Base-by-base conservation (phyloP, 2,888 invertebrate genomes). In the Nemurella pictetii region DNA sequence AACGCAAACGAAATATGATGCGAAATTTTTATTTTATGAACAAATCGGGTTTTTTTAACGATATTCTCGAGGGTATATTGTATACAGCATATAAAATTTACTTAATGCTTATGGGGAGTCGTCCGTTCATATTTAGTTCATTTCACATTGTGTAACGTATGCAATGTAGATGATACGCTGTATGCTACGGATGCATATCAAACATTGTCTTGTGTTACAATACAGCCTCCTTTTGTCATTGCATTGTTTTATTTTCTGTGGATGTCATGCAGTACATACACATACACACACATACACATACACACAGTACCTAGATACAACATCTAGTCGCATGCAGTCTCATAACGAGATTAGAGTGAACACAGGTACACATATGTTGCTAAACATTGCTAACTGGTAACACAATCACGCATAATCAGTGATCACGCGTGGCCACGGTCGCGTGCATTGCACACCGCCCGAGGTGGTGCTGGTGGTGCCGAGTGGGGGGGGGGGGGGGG, bases 361-460 rank as follows among this genome's bases (percentile, higher is more conserved):
- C n/a, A n/a, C n/a, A n/a, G n/a, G n/a, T 55, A 55, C 20, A 55
- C 55, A 55, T 20, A 20, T 55, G 55, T 3, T 2, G 25, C 26
- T 9, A 75, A 75, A 75, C 28, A 26, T 27, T 2, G 75, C 75
- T 75, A 75, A 75, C 26, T 75, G 75, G 4, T 27, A 75, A 75
- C 75, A 75, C 28, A 75, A 27, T 75, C 75, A 75, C 75, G 75
- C 28, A 28, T 27, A 75, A 75, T 75, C 75, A 75, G 75, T 75
- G n/a, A 75, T 55, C 55, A 55, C 55, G 55, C 55, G 55, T 55
- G 9, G 55, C n/a, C n/a, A n/a, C n/a, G n/a, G n/a, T n/a, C n/a
- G n/a, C n/a, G n/a, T n/a, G n/a, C n/a, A n/a, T n/a, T n/a, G n/a
- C n/a, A n/a, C n/a, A n/a, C n/a, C n/a, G n/a, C n/a, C n/a, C n/a